phyloP scores from a whole-genome alignment of 2,888 invertebrate species.

The Gryllus longicercus region DNA sequence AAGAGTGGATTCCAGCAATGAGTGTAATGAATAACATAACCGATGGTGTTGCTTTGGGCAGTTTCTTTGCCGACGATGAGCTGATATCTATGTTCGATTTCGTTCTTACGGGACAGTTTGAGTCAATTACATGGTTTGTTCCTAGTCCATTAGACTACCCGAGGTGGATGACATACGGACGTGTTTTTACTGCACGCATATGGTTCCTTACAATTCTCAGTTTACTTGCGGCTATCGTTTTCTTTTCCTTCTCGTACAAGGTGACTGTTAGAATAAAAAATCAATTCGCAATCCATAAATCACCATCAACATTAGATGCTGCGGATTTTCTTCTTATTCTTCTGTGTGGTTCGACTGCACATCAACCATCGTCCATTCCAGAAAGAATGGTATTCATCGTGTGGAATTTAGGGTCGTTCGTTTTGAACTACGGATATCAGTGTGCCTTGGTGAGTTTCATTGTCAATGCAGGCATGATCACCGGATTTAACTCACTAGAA shows the following conservation, averaged over 20 bases:
- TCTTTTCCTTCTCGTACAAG: neutral
- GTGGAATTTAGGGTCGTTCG: neutral
- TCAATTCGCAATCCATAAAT: neutral
- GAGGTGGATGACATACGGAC: neutral
- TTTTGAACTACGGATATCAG: neutral
- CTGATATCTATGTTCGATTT: no score
- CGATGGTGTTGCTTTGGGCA: no score
- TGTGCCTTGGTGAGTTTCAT: neutral
- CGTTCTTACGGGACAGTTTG: neutral
- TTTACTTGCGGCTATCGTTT: neutral
- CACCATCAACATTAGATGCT: neutral
- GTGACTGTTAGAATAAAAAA: neutral
- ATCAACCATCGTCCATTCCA: neutral
- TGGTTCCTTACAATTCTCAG: neutral
- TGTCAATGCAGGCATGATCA: neutral
- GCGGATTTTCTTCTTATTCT: neutral
- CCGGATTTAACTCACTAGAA: neutral
- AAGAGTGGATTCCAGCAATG: no score
- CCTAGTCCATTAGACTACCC: neutral
- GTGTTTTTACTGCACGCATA: neutral
- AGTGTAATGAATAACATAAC: no score
- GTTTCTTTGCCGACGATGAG: no score
- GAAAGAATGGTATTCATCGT: neutral
- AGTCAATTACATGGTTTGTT: neutral
- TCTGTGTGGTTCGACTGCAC: neutral